A percentile compares a stretch with the other conserved stretches of the same genome.
These are phyloP conservation scores for Phortica variegata DNA, from an alignment of 1,140 invertebrate genomes.

Conservation along the genomic window DNA sequence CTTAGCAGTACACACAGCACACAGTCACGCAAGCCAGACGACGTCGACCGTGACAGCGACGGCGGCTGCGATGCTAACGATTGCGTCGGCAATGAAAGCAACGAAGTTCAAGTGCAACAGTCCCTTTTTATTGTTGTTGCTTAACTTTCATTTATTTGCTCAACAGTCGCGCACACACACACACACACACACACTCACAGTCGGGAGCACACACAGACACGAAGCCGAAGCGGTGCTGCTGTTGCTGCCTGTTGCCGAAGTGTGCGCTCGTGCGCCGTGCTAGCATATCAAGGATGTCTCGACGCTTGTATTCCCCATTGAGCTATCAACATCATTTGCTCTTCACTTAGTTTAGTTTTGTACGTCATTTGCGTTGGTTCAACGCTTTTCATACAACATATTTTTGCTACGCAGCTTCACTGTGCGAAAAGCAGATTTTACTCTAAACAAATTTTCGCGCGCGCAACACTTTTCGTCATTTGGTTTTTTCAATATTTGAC, in stretches of 20 bases:
- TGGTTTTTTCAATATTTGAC: too few relatives aligned
- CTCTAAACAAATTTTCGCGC: too few relatives aligned
- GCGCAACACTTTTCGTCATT: too few relatives aligned
- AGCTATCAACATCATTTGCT: not conserved
- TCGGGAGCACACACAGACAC: constrained; percentile 15
- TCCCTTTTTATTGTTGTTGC: too few relatives aligned
- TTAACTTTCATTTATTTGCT: constrained; percentile 35
- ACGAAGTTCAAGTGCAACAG: constrained; percentile 51
- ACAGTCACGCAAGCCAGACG: not conserved
- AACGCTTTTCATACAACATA: constrained; percentile 2
- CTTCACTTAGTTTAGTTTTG: constrained; percentile 44
- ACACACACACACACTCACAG: not conserved
- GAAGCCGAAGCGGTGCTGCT: constrained; percentile 35
- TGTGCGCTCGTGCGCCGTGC: too few relatives aligned
- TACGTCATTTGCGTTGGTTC: constrained; percentile 27
- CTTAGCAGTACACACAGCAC: not conserved
- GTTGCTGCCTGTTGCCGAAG: constrained; percentile 20
- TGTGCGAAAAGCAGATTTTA: too few relatives aligned
- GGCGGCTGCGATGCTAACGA: constrained; percentile 22
- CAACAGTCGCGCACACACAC: constrained; percentile 8
- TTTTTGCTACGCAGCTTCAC: too few relatives aligned
- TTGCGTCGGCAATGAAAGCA: constrained; percentile 12
- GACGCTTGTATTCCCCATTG: too few relatives aligned
- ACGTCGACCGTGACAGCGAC: constrained; percentile 5
- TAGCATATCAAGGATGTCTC: too few relatives aligned